Evolutionary conservation across 2,888 invertebrate genomes (phyloP).

Genomic region (Eucera pruinosa): DNA sequence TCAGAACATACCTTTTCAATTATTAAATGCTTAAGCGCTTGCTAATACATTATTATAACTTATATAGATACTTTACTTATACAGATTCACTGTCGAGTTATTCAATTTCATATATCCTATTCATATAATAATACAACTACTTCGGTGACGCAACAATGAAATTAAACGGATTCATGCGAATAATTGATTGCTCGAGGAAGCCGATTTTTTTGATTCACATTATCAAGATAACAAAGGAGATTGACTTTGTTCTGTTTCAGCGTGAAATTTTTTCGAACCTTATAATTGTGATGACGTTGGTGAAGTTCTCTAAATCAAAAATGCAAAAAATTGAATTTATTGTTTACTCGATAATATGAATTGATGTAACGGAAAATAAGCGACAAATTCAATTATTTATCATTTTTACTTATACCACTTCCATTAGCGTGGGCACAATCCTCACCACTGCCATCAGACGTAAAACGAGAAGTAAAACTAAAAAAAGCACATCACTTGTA

Average conservation of each 20-base stretch:
- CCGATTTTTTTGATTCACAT: background rate
- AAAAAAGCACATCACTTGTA: no score
- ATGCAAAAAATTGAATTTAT: no score
- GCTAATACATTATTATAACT: constrained; percentile 17
- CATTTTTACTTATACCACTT: no score
- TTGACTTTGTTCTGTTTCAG: background rate
- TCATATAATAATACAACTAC: background rate
- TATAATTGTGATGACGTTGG: no score
- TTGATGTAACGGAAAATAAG: background rate
- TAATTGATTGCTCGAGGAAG: background rate
- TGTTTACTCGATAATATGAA: no score
- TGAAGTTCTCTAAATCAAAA: no score
- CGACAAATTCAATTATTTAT: no score
- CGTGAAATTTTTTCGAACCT: no score
- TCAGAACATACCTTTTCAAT: constrained; percentile 26
- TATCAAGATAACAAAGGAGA: background rate
- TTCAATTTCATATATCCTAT: background rate
- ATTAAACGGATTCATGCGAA: background rate
- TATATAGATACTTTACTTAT: constrained; percentile 22
- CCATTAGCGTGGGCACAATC: no score
- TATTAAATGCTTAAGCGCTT: constrained; percentile 27
- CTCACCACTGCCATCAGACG: no score
- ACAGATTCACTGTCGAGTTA: constrained; percentile 14
- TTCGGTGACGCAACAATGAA: background rate
- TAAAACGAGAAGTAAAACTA: no score